Percentiles rank a stretch among this genome's conserved stretches.
phyloP scores from a whole-genome alignment of 2,888 invertebrate genomes.

The Eupithecia exiguata region DNA sequence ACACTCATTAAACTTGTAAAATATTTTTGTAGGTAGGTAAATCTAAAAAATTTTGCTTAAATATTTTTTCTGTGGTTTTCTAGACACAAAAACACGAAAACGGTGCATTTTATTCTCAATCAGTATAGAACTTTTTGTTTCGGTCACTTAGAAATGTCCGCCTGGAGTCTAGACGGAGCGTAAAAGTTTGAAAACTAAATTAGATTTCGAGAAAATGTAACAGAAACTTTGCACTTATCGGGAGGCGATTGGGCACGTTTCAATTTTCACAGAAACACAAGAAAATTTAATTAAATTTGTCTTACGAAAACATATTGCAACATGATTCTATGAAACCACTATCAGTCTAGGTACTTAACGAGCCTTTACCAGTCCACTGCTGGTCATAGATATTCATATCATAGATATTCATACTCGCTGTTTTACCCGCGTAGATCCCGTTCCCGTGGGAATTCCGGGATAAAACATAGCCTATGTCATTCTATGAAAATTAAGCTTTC shows the following conservation, averaged over 20 bases:
- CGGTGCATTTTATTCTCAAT: not conserved
- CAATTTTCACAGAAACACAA: not conserved
- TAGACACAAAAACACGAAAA: not conserved
- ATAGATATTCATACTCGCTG: too few species aligned
- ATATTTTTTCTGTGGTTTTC: not conserved
- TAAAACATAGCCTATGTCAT: too few species aligned
- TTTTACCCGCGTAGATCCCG: too few species aligned
- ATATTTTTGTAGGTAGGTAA: not conserved
- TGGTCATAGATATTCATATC: too few species aligned
- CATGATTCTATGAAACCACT: not conserved
- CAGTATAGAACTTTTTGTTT: not conserved
- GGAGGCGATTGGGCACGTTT: constrained; percentile 38
- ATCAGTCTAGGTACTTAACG: not conserved
- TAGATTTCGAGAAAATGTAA: constrained; percentile 76
- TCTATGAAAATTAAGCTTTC: too few species aligned
- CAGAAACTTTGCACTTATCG: constrained; percentile 73
- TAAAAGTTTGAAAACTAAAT: constrained; percentile 61
- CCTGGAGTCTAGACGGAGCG: constrained; percentile 45
- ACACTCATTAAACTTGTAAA: not conserved
- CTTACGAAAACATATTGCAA: not conserved
- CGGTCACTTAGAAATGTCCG: not conserved
- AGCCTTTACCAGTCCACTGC: not conserved
- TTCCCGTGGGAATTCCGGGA: too few species aligned
- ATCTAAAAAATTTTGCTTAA: not conserved
- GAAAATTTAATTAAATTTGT: not conserved